phyloP scores from a whole-genome alignment of 2,113 vertebrate genomes.

The Polyodon spathula region DNA sequence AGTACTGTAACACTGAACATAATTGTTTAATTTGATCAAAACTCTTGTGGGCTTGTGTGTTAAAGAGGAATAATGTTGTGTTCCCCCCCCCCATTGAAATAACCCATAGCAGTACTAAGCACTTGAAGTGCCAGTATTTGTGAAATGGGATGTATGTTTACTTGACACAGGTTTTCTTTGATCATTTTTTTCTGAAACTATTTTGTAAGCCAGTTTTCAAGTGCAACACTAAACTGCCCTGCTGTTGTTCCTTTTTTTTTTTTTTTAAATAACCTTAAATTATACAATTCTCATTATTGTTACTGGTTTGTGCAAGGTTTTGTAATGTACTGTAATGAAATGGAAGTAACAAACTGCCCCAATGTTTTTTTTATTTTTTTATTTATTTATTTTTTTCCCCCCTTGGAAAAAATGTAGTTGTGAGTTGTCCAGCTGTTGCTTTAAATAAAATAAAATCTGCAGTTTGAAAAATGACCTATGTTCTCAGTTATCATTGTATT shows the following conservation, averaged over 20 bases:
- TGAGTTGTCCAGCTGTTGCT: slow-evolving; percentile 74
- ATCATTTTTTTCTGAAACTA: slow-evolving; percentile 12
- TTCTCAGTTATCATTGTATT: slow-evolving; percentile 27
- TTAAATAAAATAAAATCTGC: slow-evolving; percentile 81
- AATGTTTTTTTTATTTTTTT: slow-evolving; percentile 38
- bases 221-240: slow-evolving; percentile 10
- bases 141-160: slow-evolving; percentile 8
- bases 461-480: slow-evolving; percentile 41
- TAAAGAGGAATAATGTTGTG: slow-evolving; percentile 12
- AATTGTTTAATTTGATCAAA: slow-evolving; percentile 24
- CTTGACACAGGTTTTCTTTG: slow-evolving; percentile 15
- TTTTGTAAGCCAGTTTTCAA: slow-evolving; percentile 11
- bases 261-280: slow-evolving; percentile 19
- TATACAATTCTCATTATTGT: slow-evolving; percentile 22
- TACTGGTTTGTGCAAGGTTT: slow-evolving; percentile 55
- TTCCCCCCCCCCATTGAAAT: slow-evolving; percentile 7
- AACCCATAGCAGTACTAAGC: slow-evolving; percentile 10
- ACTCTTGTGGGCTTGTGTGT: slow-evolving; percentile 4
- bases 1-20: slow-evolving; percentile 46
- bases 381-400: no score
- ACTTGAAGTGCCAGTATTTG: slow-evolving; percentile 15
- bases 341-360: slow-evolving; percentile 42
- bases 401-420: no score
- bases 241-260: slow-evolving; percentile 3
- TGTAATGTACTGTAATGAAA: slow-evolving; percentile 61